Base-by-base conservation (phyloP, 2,888 invertebrate species). In the Drosophila hamatofila region DNA sequence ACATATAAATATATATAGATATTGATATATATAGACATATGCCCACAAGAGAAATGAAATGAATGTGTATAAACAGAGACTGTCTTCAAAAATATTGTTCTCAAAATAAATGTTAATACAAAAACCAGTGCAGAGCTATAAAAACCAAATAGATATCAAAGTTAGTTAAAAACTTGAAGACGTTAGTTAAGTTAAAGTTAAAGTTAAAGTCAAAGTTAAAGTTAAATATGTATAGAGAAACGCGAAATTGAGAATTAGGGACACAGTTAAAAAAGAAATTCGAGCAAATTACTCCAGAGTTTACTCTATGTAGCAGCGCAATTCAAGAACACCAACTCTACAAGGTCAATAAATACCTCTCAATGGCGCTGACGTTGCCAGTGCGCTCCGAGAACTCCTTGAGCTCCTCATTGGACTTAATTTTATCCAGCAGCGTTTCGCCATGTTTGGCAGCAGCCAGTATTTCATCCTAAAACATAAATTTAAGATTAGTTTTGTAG, bases 321-420 rank as follows among this genome's bases (percentile, higher is more conserved):
- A 75, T 78, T 74, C 46, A 59, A 63, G 42, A 79, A 69, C 80
- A 79, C 60, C 75, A 79, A 75, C 54, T 73, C 60, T 42, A 52
- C 51, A 35, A 42, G 16, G 7, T 48, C 14, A 16, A 33, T 39
- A 46, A 37, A 27, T 42, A 97, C 97, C 97, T 96, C 94, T 98
- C 98, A 78, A 98, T 96, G 71, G 98, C 96, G 81, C 98, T 96
- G 75, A 98, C 97, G 94, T 98, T 98, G 90, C 96, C 96, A 68
- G 96, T 95, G 89, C 96, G 95, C 74, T 95, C 95, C 78, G 94
- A 94, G 89, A 94, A 94, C 91, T 95, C 95, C 93, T 94, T 95
- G 12, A 92, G 89, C 68, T 91, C 91, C 67, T 94, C 94, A 77
- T 94, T 93, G 72, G 94, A 94, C 90, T 96, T 95, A 83, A 97